A percentile compares a stretch with the other conserved stretches of the same genome.
phyloP scores from a whole-genome alignment of 1,140 invertebrate species.

The Triops longicaudatus region DNA sequence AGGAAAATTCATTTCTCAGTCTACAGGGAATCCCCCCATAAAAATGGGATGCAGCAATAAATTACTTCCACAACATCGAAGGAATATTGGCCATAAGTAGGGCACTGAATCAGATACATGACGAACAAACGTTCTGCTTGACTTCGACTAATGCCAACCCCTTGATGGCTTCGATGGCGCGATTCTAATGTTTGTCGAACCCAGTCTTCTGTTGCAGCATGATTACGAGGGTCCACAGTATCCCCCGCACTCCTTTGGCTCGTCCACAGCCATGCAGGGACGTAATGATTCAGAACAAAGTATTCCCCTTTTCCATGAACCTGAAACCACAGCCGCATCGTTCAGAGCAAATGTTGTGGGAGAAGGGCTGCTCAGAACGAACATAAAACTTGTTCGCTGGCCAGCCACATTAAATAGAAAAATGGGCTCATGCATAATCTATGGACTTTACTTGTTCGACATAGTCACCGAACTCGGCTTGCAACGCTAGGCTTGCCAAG shows the following conservation, averaged over 20 bases:
- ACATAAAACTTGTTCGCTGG: neutral
- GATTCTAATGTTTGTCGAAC: constrained; percentile 12
- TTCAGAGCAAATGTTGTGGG: neutral
- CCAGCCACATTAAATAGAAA: neutral
- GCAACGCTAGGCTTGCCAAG: constrained; percentile 20
- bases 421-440: neutral
- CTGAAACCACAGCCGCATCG: constrained; percentile 17
- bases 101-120: constrained; percentile 22
- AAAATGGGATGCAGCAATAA: neutral
- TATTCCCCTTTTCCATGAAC: constrained; percentile 26
- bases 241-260: neutral
- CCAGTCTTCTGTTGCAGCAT: neutral
- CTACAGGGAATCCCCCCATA: neutral
- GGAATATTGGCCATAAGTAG: constrained; percentile 23
- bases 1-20: neutral
- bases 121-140: constrained; percentile 20
- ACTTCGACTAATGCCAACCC: constrained; percentile 15
- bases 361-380: neutral
- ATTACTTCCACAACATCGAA: constrained; percentile 25
- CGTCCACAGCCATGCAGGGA: constrained; percentile 3
- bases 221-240: neutral
- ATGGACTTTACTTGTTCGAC: constrained; percentile 1
- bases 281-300: constrained; percentile 27
- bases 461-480: constrained; percentile 21
- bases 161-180: constrained; percentile 13